phyloP scores from a whole-genome alignment of 2,797 vertebrate species.

The Rhinella marina region DNA sequence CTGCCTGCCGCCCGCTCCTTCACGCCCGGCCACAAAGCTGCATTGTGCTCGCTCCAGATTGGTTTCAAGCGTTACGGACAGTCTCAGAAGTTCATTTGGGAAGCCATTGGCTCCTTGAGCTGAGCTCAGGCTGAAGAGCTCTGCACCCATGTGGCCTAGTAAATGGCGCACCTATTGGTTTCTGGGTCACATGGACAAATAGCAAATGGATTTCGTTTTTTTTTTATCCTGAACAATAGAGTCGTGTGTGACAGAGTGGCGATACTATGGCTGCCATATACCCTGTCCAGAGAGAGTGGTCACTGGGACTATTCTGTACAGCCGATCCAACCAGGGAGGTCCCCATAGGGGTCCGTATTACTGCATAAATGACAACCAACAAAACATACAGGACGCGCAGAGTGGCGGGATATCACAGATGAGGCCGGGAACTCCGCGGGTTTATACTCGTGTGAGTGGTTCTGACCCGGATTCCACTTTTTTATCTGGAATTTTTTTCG shows the following conservation, averaged over 20 bases:
- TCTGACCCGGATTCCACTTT: too few relatives aligned
- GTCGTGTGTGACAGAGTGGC: neutral
- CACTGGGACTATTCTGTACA: neutral
- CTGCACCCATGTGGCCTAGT: neutral
- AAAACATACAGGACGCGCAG: too few relatives aligned
- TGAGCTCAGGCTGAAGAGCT: neutral
- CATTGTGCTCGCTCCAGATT: constrained; percentile 40
- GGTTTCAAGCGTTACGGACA: constrained; percentile 17
- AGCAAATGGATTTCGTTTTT: too few relatives aligned
- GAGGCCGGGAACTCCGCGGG: too few relatives aligned
- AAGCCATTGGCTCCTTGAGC: constrained; percentile 17
- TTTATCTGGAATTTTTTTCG: too few relatives aligned
- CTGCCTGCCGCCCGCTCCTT: constrained; percentile 54
- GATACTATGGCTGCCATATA: neutral
- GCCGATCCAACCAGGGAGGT: neutral
- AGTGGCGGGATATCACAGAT: too few relatives aligned
- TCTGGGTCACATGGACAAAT: too few relatives aligned
- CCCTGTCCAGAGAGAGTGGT: too few relatives aligned
- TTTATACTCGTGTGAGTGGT: too few relatives aligned
- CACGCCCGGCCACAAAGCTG: constrained; percentile 45
- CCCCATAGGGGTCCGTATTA: too few relatives aligned
- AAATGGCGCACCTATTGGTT: too few relatives aligned
- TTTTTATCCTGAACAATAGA: neutral
- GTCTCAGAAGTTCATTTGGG: neutral
- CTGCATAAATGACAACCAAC: too few relatives aligned